A percentile compares a stretch with the other conserved stretches of the same genome.
phyloP scores from a whole-genome alignment of 2,888 invertebrate genomes.

The Agonopterix alstromeriana region DNA sequence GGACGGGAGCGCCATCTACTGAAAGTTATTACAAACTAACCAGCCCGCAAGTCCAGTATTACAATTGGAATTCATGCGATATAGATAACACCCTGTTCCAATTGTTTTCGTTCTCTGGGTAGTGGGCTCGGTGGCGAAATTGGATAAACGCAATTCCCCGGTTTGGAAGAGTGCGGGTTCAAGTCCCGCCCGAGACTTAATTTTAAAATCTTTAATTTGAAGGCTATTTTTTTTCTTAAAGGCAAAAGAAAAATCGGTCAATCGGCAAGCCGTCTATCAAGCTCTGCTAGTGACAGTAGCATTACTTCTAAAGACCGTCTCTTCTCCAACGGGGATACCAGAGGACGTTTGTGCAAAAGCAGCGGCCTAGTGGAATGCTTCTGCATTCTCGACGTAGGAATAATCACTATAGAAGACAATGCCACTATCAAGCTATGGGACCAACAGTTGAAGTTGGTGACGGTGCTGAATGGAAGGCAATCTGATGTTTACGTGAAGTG shows the following conservation, averaged over 20 bases:
- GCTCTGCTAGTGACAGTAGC: conserved; percentile 48
- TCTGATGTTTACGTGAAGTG: conserved; percentile 42
- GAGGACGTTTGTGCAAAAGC: conserved; percentile 30
- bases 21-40: no score
- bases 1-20: no score
- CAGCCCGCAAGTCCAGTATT: no score
- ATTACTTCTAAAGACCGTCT: conserved; percentile 38
- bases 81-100: no score
- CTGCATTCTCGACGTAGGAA: conserved; percentile 40
- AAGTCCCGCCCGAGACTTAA: no score
- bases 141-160: no score
- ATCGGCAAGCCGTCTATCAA: conserved; percentile 34
- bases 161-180: no score
- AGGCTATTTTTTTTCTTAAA: conserved; percentile 11
- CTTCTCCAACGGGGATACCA: conserved; percentile 38
- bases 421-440: conserved; percentile 62
- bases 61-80: no score
- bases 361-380: conserved; percentile 52
- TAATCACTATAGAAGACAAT: conserved; percentile 57
- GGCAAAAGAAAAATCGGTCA: conserved; percentile 44
- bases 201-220: no score
- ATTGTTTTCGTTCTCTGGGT: no score
- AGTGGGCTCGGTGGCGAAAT: no score
- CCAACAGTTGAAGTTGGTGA: conserved; percentile 33
- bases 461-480: conserved; percentile 51